A percentile compares a stretch with the other conserved stretches of the same genome.
phyloP scores from a whole-genome alignment of 1,140 invertebrate species.

The Platyura marginata region DNA sequence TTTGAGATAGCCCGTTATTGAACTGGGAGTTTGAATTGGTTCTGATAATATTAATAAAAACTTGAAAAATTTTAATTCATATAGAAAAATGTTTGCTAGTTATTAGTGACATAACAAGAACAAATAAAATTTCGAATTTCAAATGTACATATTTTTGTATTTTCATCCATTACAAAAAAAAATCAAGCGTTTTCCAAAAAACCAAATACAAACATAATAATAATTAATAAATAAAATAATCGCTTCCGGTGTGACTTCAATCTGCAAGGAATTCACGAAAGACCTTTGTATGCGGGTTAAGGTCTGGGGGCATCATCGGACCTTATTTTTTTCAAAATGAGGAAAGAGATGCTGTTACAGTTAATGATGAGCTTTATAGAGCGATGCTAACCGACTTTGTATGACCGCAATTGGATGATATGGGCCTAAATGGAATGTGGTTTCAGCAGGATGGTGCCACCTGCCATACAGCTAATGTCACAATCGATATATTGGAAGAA shows the following conservation, averaged over 20 bases:
- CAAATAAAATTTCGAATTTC: too few species aligned
- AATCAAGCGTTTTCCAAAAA: background rate
- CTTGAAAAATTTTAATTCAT: too few species aligned
- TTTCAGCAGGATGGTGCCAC: constrained; percentile 15
- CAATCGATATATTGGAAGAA: constrained; percentile 7
- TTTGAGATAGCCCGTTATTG: too few species aligned
- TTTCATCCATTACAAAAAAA: too few species aligned
- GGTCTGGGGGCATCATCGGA: constrained; percentile 10
- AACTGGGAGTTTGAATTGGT: too few species aligned
- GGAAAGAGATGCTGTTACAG: constrained; percentile 9
- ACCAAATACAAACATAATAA: background rate
- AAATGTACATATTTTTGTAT: too few species aligned
- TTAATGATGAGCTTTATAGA: constrained; percentile 16
- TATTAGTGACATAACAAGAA: too few species aligned
- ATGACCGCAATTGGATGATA: constrained; percentile 7
- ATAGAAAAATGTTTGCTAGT: too few species aligned
- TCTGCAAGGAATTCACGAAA: constrained; percentile 1
- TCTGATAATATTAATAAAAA: too few species aligned
- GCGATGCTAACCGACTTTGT: constrained; percentile 17
- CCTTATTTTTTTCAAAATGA: constrained; percentile 18
- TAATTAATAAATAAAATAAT: constrained; percentile 7
- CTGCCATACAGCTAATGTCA: constrained; percentile 9
- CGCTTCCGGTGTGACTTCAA: constrained; percentile 6
- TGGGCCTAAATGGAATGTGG: constrained; percentile 10
- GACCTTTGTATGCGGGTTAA: background rate